Evolutionary conservation across 2,888 invertebrate species (phyloP).

Genomic region (Stenoptilia bipunctidactyla): DNA sequence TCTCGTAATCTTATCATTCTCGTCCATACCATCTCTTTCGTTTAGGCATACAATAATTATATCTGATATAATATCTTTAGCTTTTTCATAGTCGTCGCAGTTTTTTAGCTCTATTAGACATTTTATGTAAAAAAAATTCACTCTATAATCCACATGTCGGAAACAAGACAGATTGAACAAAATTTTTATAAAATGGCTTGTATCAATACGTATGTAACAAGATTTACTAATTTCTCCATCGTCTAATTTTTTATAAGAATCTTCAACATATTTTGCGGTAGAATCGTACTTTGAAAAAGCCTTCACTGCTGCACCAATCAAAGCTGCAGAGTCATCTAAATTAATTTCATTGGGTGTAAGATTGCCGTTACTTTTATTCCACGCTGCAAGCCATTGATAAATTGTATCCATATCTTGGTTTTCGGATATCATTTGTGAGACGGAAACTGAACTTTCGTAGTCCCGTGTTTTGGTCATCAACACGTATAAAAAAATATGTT

Average conservation of each 20-base stretch:
- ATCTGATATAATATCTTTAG: constrained; percentile 4
- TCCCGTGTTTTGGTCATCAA: neutral
- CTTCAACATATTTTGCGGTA: constrained; percentile 9
- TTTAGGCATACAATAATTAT: constrained; percentile 4
- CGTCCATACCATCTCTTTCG: neutral
- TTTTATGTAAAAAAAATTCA: constrained; percentile 8
- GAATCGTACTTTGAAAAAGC: constrained; percentile 7
- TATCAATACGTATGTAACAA: constrained; percentile 9
- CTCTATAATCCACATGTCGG: constrained; percentile 5
- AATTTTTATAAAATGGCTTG: constrained; percentile 9
- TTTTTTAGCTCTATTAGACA: constrained; percentile 5
- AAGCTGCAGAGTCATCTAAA: constrained; percentile 10
- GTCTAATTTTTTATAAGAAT: constrained; percentile 8
- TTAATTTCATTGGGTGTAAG: constrained; percentile 8
- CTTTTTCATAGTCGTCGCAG: constrained; percentile 2
- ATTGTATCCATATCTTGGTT: constrained; percentile 9
- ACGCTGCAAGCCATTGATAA: constrained; percentile 8
- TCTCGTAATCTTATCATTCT: neutral
- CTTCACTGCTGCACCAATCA: constrained; percentile 11
- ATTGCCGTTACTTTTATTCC: constrained; percentile 4
- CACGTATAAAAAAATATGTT: neutral
- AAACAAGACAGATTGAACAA: constrained; percentile 8
- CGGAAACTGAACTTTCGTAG: neutral
- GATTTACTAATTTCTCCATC: neutral
- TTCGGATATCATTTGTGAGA: constrained; percentile 8